These are phyloP conservation scores for Zaprionus vittiger DNA, from an alignment of 1,140 invertebrate species.

Conservation along the genomic window DNA sequence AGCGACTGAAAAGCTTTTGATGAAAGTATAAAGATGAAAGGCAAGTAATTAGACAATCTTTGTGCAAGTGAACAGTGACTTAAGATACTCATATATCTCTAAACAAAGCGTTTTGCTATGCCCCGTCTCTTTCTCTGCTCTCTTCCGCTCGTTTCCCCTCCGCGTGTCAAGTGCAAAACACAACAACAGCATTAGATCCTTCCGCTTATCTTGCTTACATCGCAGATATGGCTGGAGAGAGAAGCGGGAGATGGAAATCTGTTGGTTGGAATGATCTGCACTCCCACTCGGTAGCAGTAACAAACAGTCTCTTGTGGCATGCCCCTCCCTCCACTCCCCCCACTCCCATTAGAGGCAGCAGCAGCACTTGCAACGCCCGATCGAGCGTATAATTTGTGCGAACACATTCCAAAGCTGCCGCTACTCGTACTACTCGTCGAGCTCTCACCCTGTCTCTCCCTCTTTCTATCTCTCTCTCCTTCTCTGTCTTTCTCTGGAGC, in stretches of 20 bases:
- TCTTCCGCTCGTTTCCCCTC: background rate
- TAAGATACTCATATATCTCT: background rate
- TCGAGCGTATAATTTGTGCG: slow-evolving; percentile 71
- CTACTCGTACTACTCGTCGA: slow-evolving; percentile 27
- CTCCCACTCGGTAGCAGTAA: slow-evolving; percentile 33
- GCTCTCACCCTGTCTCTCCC: background rate
- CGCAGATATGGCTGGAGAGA: slow-evolving; percentile 3
- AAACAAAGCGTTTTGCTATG: background rate
- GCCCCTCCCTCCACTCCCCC: background rate
- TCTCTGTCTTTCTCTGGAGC: background rate
- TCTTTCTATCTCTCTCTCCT: slow-evolving; percentile 5
- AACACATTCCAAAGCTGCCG: slow-evolving; percentile 71
- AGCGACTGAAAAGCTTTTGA: background rate
- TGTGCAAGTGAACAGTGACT: background rate
- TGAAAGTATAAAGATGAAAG: background rate
- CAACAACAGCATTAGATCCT: slow-evolving; percentile 19
- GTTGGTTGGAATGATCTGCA: slow-evolving; percentile 18
- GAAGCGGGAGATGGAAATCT: background rate
- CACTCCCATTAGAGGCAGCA: slow-evolving; percentile 23
- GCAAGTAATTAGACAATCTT: background rate
- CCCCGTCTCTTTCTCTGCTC: background rate
- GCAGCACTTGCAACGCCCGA: slow-evolving; percentile 55
- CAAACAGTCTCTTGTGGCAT: background rate
- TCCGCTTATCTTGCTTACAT: slow-evolving; percentile 23
- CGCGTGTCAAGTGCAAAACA: slow-evolving; percentile 12